Percentiles rank a stretch among this genome's conserved stretches.
Evolutionary conservation across 2,888 invertebrate species (phyloP).

Genomic region (Sesia bembeciformis): DNA sequence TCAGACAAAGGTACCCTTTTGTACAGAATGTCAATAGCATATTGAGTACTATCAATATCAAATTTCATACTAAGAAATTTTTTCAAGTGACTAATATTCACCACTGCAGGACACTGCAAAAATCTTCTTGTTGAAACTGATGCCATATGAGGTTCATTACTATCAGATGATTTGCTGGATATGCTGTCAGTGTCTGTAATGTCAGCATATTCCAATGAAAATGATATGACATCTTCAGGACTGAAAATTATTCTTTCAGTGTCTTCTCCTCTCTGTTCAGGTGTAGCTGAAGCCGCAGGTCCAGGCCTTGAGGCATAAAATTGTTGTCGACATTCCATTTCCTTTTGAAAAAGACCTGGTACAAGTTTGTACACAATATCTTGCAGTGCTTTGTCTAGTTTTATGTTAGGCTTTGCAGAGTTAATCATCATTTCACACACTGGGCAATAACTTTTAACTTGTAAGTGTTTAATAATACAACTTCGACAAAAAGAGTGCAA

Average conservation of each 20-base stretch:
- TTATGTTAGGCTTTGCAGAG: constrained; percentile 94
- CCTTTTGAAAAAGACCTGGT: constrained; percentile 94
- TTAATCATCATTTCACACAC: constrained; percentile 96
- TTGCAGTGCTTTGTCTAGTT: constrained; percentile 94
- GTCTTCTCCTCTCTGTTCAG: constrained; percentile 88
- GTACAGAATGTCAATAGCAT: constrained; percentile 87
- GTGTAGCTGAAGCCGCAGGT: constrained; percentile 78
- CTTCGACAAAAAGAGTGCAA: constrained; percentile 97
- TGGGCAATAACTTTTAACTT: constrained; percentile 90
- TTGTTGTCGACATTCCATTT: constrained; percentile 88
- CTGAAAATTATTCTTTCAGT: constrained; percentile 90
- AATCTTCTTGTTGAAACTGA: constrained; percentile 77
- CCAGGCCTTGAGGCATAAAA: constrained; percentile 87
- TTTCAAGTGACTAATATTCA: constrained; percentile 90
- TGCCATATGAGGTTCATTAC: constrained; percentile 48
- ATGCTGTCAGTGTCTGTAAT: constrained; percentile 64
- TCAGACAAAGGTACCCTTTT: constrained; percentile 89
- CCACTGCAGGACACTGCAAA: constrained; percentile 92
- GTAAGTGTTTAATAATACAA: constrained; percentile 93
- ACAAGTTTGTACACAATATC: constrained; percentile 97
- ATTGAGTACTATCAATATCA: constrained; percentile 81
- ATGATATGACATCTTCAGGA: constrained; percentile 91
- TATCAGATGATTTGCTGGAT: constrained; percentile 67
- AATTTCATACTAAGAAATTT: constrained; percentile 91
- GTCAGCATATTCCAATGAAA: constrained; percentile 88